Conservation (phyloP, 2,888 invertebrate species). For the Chrysolina haemoptera region DNA sequence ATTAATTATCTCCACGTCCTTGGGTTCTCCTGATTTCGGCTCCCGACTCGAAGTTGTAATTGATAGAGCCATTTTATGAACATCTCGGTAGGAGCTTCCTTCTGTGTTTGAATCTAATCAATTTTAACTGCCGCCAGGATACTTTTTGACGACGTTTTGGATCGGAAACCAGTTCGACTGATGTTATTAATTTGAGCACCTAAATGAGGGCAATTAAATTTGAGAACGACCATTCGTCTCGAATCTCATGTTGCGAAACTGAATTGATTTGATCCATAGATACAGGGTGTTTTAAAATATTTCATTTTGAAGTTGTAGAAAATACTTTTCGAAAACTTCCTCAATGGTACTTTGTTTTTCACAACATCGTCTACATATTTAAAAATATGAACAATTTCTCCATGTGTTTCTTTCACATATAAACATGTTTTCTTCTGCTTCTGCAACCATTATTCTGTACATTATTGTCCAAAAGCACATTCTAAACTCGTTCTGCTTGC, state of each 20-base stretch:
- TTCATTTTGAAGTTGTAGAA: no score
- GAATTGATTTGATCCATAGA: background rate
- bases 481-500: no score
- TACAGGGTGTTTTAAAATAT: no score
- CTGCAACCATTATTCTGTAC: no score
- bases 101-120: slow-evolving; percentile 40
- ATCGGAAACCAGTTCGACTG: slow-evolving; percentile 25
- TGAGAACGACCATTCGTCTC: background rate
- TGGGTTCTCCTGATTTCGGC: slow-evolving; percentile 19
- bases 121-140: slow-evolving; percentile 36
- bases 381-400: no score
- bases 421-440: no score
- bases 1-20: background rate
- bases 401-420: no score
- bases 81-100: slow-evolving; percentile 35
- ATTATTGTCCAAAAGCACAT: no score
- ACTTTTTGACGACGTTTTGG: slow-evolving; percentile 6
- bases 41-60: slow-evolving; percentile 34
- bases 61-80: slow-evolving; percentile 40
- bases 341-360: no score
- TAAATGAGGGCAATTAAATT: slow-evolving; percentile 6
- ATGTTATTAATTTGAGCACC: slow-evolving; percentile 1
- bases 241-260: background rate
- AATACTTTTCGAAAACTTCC: no score
- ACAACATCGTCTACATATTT: no score